A percentile compares a stretch with the other conserved stretches of the same genome.
Conservation (phyloP, 2,113 vertebrate genomes). For the Callorhinus ursinus region DNA sequence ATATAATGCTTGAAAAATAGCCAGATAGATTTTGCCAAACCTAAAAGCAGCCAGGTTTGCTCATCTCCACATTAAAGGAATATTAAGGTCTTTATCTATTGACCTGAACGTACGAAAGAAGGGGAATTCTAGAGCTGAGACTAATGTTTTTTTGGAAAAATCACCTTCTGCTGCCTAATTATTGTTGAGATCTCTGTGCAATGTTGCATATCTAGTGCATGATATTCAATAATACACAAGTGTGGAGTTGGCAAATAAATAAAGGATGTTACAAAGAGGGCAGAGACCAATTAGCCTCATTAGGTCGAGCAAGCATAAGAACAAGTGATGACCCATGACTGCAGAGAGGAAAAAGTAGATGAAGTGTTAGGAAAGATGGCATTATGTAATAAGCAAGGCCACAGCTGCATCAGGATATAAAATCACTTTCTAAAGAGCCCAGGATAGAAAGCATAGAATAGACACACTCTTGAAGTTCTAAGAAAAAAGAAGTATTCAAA, state of each 20-base stretch:
- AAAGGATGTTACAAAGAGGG: slow-evolving; percentile 35
- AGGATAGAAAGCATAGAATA: background rate
- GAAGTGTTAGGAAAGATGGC: background rate
- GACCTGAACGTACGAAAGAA: slow-evolving; percentile 45
- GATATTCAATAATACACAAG: background rate
- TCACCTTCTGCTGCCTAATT: slow-evolving; percentile 28
- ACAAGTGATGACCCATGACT: slow-evolving; percentile 42
- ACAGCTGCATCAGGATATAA: background rate
- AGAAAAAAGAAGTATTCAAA: background rate
- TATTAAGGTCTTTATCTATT: slow-evolving; percentile 70
- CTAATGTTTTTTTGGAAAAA: slow-evolving; percentile 46
- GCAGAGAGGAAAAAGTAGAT: background rate
- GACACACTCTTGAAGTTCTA: background rate
- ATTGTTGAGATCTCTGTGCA: slow-evolving; percentile 46
- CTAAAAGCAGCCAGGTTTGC: slow-evolving; percentile 53
- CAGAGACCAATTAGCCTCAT: slow-evolving; percentile 52
- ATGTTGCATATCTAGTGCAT: slow-evolving; percentile 7
- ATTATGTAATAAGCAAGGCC: background rate
- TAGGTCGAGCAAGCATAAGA: background rate
- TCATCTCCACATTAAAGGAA: slow-evolving; percentile 72
- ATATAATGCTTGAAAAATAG: slow-evolving; percentile 66
- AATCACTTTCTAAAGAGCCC: background rate
- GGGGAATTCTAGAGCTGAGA: slow-evolving; percentile 44
- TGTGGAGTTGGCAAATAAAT: slow-evolving; percentile 6
- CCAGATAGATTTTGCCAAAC: slow-evolving; percentile 63